A percentile compares a stretch with the other conserved stretches of the same genome.
Evolutionary conservation across 2,888 invertebrate genomes (phyloP).

Genomic region (Rhagonycha fulva): DNA sequence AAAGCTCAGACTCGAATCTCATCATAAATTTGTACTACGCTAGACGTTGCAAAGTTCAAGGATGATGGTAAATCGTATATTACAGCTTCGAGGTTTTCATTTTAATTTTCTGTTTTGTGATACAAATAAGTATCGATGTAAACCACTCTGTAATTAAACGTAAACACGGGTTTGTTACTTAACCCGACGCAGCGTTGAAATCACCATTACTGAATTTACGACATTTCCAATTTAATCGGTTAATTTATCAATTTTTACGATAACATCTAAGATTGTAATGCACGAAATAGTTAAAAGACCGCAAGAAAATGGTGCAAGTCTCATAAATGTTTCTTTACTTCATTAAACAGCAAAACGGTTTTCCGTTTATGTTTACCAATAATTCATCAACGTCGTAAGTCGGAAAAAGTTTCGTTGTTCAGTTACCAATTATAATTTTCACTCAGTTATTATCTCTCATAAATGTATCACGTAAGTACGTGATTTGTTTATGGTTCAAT

Average conservation of each 20-base stretch:
- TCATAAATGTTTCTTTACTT: neutral
- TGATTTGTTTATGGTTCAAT: too few relatives aligned
- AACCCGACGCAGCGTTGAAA: neutral
- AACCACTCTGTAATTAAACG: neutral
- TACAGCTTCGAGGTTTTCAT: neutral
- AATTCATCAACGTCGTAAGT: neutral
- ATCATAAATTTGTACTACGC: conserved; percentile 20
- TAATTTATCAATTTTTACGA: neutral
- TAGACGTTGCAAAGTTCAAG: conserved; percentile 23
- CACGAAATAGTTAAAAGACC: neutral
- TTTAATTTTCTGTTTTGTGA: neutral
- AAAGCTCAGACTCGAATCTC: conserved; percentile 13
- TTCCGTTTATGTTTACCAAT: neutral
- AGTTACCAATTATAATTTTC: neutral
- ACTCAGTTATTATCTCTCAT: too few relatives aligned
- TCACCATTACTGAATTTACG: neutral
- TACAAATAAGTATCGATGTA: neutral
- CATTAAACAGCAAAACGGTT: neutral
- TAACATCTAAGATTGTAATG: neutral
- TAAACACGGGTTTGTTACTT: neutral
- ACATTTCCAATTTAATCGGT: neutral
- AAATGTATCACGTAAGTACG: too few relatives aligned
- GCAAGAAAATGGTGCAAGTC: neutral
- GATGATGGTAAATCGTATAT: conserved; percentile 20
- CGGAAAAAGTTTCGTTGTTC: neutral